Evolutionary conservation across 2,113 vertebrate species (phyloP).

Genomic region (Phaethornis superciliosus): DNA sequence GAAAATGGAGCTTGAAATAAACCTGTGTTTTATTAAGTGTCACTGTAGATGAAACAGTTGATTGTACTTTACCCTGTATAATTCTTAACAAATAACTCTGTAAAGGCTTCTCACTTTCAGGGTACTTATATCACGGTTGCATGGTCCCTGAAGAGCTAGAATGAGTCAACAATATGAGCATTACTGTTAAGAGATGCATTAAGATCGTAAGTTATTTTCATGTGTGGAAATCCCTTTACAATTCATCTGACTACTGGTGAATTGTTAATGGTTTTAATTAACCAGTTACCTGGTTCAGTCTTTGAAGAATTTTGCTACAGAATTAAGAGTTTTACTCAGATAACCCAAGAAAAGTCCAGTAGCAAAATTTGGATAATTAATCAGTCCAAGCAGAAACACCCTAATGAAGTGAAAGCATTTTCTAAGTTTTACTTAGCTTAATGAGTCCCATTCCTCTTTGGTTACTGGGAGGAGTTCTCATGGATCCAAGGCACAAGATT

Average conservation of each 20-base stretch:
- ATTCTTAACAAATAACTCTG: not conserved
- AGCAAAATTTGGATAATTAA: not conserved
- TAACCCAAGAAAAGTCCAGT: not conserved
- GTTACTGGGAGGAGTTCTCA: not conserved
- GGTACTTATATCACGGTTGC: not conserved
- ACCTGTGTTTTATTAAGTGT: not conserved
- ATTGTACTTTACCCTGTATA: not conserved
- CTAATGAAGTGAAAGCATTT: not conserved
- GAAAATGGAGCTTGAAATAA: constrained; percentile 12
- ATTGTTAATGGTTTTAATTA: not conserved
- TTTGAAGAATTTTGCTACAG: not conserved
- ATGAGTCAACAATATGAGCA: not conserved
- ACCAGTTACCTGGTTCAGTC: not conserved
- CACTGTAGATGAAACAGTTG: not conserved
- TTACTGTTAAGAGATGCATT: not conserved
- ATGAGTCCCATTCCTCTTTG: not conserved
- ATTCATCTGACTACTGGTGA: not conserved
- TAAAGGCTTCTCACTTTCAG: not conserved
- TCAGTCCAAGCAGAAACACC: not conserved
- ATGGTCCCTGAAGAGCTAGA: not conserved
- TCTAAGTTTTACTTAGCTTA: not conserved
- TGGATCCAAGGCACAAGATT: not conserved
- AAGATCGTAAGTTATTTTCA: not conserved
- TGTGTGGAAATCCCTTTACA: not conserved
- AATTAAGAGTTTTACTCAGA: not conserved